Evolutionary conservation across 1,140 invertebrate genomes (phyloP), one percentile per base, ranked within the genome.

Genomic region (Acromyrmex echinatior): DNA sequence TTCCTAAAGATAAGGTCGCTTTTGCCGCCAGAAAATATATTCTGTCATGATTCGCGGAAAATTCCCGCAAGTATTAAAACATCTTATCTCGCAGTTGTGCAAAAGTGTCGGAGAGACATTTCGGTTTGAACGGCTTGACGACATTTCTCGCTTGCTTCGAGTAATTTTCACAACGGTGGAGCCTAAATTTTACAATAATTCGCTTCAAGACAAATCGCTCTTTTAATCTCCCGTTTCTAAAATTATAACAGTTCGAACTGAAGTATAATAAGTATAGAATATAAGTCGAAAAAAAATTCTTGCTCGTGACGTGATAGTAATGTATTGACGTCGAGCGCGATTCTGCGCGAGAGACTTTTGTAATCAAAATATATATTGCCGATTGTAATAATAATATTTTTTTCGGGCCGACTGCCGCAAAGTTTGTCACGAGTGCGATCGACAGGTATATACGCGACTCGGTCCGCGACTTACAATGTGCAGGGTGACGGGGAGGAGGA

Each of bases 41-140:
- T 88, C 58, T 60, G 28, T 10, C 58, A 58, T 88, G 88, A 85
- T 80, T 85, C 79, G 79, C 60, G 56, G 65, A 35, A 85, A 84
- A 79, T 88, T 88, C 80, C 80, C 86, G 80, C 79, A 70, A 51
- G 88, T 89, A 89, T 88, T 89, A 89, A 89, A 89, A 78, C 84
- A 89, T 88, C 79, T 88, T 89, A 89, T 88, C 86, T 66, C n/a
- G 31, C 56, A 21, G 14, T 45, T 31, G 62, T 45, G 63, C 78
- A 68, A 65, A 87, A 88, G 62, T 84, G 45, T 28, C 66, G 28
- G 4, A 58, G 12, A 60, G 65, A 79, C 79, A 21, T 68, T 39
- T 16, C 16, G n/a, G 35, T 31, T 62, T 14, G 58, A 78, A 60
- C n/a, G 21, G 31, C 18, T 25, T 5, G 28, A 31, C 31, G 10